phyloP scores from a whole-genome alignment of 2,888 invertebrate genomes.

The Pristionchus exspectatus region DNA sequence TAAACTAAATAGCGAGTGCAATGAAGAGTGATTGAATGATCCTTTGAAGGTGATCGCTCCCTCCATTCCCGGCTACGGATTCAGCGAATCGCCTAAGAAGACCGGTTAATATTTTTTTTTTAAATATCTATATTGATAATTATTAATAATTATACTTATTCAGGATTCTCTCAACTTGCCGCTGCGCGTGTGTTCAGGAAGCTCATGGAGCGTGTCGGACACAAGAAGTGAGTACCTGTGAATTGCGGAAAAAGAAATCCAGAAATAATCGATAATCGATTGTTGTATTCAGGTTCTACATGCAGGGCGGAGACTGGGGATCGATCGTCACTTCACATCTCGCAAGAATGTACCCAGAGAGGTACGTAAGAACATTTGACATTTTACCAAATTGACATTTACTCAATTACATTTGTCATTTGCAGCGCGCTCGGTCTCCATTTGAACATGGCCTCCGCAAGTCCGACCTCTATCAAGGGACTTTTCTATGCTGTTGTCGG shows the following conservation, averaged over 20 bases:
- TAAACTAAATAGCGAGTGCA: too few species aligned
- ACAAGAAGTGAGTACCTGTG: slow-evolving; percentile 80
- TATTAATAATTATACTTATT: not conserved
- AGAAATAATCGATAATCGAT: too few species aligned
- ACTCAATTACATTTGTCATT: too few species aligned
- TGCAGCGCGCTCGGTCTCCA: slow-evolving; percentile 44
- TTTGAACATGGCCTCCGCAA: slow-evolving; percentile 22
- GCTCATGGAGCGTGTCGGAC: slow-evolving; percentile 86
- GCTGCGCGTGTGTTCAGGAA: slow-evolving; percentile 83
- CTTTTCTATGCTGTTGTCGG: slow-evolving; percentile 18
- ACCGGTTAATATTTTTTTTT: slow-evolving; percentile 81
- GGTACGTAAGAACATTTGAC: too few species aligned
- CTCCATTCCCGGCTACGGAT: slow-evolving; percentile 83
- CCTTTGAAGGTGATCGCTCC: slow-evolving; percentile 79
- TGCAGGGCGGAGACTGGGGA: slow-evolving; percentile 92
- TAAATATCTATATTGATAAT: not conserved
- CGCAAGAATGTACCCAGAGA: slow-evolving; percentile 84
- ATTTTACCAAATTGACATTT: too few species aligned
- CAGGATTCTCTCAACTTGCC: slow-evolving; percentile 74
- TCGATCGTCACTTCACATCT: slow-evolving; percentile 84
- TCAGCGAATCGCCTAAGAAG: slow-evolving; percentile 83
- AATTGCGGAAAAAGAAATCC: too few species aligned
- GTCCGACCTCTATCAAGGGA: not conserved
- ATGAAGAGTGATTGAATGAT: too few species aligned
- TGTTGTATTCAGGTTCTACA: slow-evolving; percentile 82